Base-by-base conservation (phyloP, 2,797 vertebrate species). In the Rhadinocentrus ornatus region DNA sequence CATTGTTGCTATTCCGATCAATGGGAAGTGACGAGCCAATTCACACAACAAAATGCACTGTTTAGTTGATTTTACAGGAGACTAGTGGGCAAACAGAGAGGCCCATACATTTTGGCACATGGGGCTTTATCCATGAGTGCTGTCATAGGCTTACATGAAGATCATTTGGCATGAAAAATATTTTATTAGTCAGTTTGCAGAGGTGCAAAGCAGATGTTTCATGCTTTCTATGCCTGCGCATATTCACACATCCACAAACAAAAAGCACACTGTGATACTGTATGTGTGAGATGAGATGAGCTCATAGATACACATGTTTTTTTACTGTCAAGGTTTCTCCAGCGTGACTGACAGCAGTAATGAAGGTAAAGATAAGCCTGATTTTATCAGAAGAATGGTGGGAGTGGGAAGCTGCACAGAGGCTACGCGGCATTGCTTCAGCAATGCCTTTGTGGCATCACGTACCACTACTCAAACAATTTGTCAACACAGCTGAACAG, bases 121-220 rank as follows among this genome's bases (percentile, higher is more conserved):
- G 1, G 54, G 34, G n/a, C 48, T 73, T 79, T 31, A 7, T 61
- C 52, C 59, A 48, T 62, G 27, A 52, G 11, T 41, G 29, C 37
- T 48, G 65, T 34, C 32, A 65, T 27, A 46, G 1, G 37, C 24
- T 52, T 20, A 44, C 41, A 20, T 6, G 41, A 16, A 44, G 59
- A 77, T 68, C 63, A 76, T 54, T 81, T 66, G 52, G 67, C 53
- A 66, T 66, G 39, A 66, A 46, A 26, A 22, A 46, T 10, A 63
- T 9, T 68, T 62, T 52, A 66, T 76, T 73, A 71, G 60, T 66
- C 48, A 54, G 52, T 54, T 54, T 54, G 52, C 26, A 26, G 34
- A 58, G 46, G 54, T 79, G 69, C 67, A 62, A 56, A 88, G 86
- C 93, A 93, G 89, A 93, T 93, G 91, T 91, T 92, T 82, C 87